Conservation (phyloP, 2,888 invertebrate genomes). For the Nomada goodeniana region DNA sequence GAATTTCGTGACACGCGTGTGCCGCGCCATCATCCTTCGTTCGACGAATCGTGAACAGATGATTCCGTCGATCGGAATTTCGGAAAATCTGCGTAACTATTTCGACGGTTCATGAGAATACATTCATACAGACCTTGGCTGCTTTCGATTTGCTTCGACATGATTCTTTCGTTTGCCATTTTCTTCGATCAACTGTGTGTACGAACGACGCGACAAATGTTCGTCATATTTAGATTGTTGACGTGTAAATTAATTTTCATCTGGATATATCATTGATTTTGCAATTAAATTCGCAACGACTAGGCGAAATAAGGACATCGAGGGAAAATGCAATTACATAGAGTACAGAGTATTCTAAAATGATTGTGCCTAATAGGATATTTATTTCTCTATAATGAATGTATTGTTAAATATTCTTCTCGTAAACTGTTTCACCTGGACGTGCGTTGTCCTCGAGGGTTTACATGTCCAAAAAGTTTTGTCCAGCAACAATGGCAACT, state of each 20-base stretch:
- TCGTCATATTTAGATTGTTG: too few relatives aligned
- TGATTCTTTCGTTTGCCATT: background rate
- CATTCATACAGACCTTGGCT: slow-evolving; percentile 1
- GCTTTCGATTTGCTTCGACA: slow-evolving; percentile 9
- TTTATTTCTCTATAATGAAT: too few relatives aligned
- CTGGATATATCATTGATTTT: too few relatives aligned
- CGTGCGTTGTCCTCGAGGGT: background rate
- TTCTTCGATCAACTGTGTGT: too few relatives aligned
- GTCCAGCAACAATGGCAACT: background rate
- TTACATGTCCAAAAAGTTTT: background rate
- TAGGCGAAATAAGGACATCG: too few relatives aligned
- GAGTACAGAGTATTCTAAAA: too few relatives aligned
- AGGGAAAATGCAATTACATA: too few relatives aligned
- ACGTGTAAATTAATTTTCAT: too few relatives aligned
- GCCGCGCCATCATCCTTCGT: slow-evolving; percentile 25
- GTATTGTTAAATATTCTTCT: too few relatives aligned
- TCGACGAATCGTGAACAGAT: slow-evolving; percentile 39
- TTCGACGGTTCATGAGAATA: slow-evolving; percentile 42
- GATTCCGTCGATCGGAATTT: slow-evolving; percentile 20
- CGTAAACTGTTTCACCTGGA: background rate
- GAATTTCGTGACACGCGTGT: slow-evolving; percentile 51
- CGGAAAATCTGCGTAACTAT: slow-evolving; percentile 2
- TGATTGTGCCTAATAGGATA: too few relatives aligned
- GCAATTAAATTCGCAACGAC: too few relatives aligned
- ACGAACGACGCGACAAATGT: too few relatives aligned